A percentile compares a stretch with the other conserved stretches of the same genome.
Evolutionary conservation across 2,888 invertebrate species (phyloP).

Genomic region (Hirtodrosophila alboralis): DNA sequence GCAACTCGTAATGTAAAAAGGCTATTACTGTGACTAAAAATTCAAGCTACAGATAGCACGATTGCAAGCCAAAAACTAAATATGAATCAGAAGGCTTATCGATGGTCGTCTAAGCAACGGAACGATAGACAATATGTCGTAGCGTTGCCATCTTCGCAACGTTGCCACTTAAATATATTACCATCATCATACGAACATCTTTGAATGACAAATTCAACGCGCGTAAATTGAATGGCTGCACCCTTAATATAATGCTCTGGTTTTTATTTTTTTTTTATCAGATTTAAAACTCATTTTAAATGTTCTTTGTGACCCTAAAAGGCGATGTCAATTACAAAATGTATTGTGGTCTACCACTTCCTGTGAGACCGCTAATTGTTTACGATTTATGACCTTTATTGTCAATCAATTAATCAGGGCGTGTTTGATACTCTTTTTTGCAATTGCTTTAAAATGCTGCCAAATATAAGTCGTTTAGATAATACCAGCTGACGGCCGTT

Average conservation of each 20-base stretch:
- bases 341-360: constrained; percentile 31
- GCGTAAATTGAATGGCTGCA: constrained; percentile 12
- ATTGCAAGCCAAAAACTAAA: not conserved
- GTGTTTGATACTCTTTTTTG: constrained; percentile 21
- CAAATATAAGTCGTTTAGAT: constrained; percentile 25
- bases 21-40: no score
- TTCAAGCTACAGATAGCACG: no score
- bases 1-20: no score
- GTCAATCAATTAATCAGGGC: constrained; percentile 48
- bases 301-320: constrained; percentile 19
- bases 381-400: constrained; percentile 27
- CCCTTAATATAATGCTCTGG: constrained; percentile 1
- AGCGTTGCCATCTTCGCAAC: constrained; percentile 6
- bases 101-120: no score
- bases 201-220: not conserved
- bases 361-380: constrained; percentile 36
- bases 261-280: constrained; percentile 16
- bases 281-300: constrained; percentile 42
- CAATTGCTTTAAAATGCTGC: constrained; percentile 38
- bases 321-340: constrained; percentile 29
- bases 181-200: no score
- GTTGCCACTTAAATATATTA: not conserved
- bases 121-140: no score
- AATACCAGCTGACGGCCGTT: constrained; percentile 7
- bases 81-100: no score